Evolutionary conservation across 1,140 invertebrate genomes (phyloP).

Genomic region (Acromyrmex heyeri): DNA sequence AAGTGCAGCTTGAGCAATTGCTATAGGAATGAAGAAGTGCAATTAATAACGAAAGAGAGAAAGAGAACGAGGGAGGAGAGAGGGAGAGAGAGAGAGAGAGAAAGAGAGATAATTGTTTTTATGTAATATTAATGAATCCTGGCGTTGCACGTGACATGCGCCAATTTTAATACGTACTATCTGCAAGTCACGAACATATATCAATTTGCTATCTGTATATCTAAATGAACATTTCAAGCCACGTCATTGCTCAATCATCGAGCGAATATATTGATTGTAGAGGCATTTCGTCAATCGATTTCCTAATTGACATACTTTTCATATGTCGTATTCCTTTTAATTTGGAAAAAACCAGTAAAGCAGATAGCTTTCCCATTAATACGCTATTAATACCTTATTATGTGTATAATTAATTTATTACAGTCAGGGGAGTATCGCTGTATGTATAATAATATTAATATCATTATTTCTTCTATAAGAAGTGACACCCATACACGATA

Average conservation of each 20-base stretch:
- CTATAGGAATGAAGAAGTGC: neutral
- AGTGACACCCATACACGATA: neutral
- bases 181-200: constrained; percentile 50
- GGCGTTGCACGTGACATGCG: constrained; percentile 29
- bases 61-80: neutral
- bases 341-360: neutral
- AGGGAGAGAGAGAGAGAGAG: neutral
- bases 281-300: constrained; percentile 24
- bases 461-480: neutral
- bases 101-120: constrained; percentile 13
- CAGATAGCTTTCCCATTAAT: neutral
- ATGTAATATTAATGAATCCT: constrained; percentile 30
- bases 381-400: neutral
- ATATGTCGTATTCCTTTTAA: constrained; percentile 4
- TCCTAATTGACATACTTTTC: constrained; percentile 28
- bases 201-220: constrained; percentile 56
- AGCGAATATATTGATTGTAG: constrained; percentile 18
- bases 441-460: neutral
- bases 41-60: constrained; percentile 23
- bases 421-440: neutral
- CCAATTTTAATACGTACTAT: constrained; percentile 43
- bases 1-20: constrained; percentile 10
- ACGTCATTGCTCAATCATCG: constrained; percentile 55
- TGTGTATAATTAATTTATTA: constrained; percentile 12
- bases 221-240: constrained; percentile 57